These are phyloP conservation scores for Cavia porcellus DNA, from an alignment of 2,113 vertebrate species.

Conservation along the genomic window DNA sequence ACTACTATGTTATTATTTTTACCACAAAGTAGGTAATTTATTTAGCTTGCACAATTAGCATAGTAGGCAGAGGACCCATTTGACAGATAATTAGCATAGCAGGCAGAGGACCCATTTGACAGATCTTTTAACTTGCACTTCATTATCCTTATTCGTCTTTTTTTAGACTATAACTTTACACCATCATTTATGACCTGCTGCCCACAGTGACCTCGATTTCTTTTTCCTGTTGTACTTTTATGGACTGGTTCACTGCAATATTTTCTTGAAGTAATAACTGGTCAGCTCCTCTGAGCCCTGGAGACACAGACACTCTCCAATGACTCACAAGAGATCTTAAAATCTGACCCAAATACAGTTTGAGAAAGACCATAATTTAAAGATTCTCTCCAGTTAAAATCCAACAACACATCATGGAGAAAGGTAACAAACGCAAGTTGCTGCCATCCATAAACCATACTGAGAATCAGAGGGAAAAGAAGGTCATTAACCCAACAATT, in stretches of 20 bases:
- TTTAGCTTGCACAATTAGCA: background rate
- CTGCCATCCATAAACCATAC: slow-evolving; percentile 14
- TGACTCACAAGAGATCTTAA: slow-evolving; percentile 62
- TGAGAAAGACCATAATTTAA: slow-evolving; percentile 53
- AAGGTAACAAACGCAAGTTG: slow-evolving; percentile 39
- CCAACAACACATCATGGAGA: background rate
- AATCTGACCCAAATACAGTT: slow-evolving; percentile 67
- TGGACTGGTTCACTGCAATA: slow-evolving; percentile 20
- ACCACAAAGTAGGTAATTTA: slow-evolving; percentile 6
- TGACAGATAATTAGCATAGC: background rate
- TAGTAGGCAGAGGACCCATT: background rate
- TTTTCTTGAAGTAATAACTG: slow-evolving; percentile 50
- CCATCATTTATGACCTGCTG: slow-evolving; percentile 47
- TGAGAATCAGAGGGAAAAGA: background rate
- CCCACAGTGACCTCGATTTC: slow-evolving; percentile 75
- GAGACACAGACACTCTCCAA: slow-evolving; percentile 44
- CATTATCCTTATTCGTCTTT: slow-evolving; percentile 50
- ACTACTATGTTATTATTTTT: background rate
- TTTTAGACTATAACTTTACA: slow-evolving; percentile 59
- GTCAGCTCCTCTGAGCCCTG: slow-evolving; percentile 52
- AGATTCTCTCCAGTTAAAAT: slow-evolving; percentile 27
- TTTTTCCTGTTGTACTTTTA: slow-evolving; percentile 47
- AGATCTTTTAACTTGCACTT: slow-evolving; percentile 55
- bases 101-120: background rate
- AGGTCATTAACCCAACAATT: background rate